Evolutionary conservation across 2,888 invertebrate species (phyloP).

Genomic region (Limnephilus lunatus): DNA sequence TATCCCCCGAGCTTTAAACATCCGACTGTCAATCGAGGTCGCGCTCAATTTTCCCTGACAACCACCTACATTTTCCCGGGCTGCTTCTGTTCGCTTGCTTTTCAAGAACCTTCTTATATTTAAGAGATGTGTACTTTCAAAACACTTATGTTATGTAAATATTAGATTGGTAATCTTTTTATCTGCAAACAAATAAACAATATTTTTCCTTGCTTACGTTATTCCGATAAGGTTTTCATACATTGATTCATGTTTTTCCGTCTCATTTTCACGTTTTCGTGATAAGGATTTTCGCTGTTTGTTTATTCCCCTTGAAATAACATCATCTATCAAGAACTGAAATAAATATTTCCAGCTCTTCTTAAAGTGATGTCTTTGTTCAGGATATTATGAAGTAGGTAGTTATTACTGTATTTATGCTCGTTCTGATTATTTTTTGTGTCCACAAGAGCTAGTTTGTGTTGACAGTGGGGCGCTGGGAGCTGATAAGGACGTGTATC

Average conservation of each 20-base stretch:
- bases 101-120: neutral
- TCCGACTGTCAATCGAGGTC: neutral
- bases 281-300: conserved; percentile 4
- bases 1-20: neutral
- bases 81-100: neutral
- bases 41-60: neutral
- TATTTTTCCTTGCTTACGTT: conserved; percentile 12
- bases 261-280: conserved; percentile 12
- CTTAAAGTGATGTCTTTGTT: neutral
- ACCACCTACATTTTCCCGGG: neutral
- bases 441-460: conserved; percentile 22
- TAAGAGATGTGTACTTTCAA: neutral
- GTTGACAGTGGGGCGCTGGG: conserved; percentile 45
- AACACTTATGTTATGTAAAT: neutral
- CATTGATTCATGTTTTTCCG: conserved; percentile 15
- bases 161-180: neutral
- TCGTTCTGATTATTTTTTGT: conserved; percentile 25
- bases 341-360: neutral
- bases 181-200: neutral
- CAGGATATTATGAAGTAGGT: neutral
- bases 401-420: neutral
- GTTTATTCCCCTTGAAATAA: neutral
- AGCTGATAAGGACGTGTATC: conserved; percentile 48
- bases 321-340: neutral
- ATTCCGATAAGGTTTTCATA: conserved; percentile 28